These are phyloP conservation scores for Aplidium turbinatum DNA, from an alignment of 23 tunicate species.

Conservation along the genomic window DNA sequence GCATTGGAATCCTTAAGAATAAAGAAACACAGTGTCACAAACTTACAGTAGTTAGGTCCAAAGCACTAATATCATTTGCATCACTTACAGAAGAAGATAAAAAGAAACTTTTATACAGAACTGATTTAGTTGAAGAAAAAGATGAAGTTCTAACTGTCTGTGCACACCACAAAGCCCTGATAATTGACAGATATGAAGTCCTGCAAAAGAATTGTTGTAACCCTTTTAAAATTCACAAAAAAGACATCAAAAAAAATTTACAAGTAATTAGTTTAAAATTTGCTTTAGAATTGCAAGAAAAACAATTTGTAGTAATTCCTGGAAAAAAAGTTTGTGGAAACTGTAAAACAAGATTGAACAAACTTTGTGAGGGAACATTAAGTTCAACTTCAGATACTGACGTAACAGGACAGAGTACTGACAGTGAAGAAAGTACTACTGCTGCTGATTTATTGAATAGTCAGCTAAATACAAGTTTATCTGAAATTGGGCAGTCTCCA, in stretches of 20 bases:
- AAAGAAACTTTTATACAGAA: neutral
- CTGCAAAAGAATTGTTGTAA: slow-evolving; percentile 10
- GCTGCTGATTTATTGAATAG: neutral
- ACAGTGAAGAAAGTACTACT: slow-evolving; percentile 14
- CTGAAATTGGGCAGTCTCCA: slow-evolving; percentile 10
- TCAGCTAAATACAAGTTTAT: slow-evolving; percentile 13
- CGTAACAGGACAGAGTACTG: neutral
- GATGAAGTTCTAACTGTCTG: slow-evolving; percentile 11
- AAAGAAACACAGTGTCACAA: slow-evolving; percentile 7
- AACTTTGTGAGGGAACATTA: neutral
- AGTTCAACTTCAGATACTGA: neutral
- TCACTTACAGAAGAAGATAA: neutral
- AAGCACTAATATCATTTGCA: neutral
- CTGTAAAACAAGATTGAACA: slow-evolving; percentile 20
- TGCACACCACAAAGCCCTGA: slow-evolving; percentile 1
- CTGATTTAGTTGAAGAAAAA: neutral
- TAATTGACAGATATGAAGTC: slow-evolving; percentile 8
- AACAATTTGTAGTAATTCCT: too few relatives aligned
- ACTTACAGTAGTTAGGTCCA: neutral
- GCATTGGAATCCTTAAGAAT: neutral
- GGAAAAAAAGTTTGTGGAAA: slow-evolving; percentile 25
- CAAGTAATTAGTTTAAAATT: slow-evolving; percentile 12
- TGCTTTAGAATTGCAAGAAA: neutral
- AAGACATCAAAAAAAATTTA: neutral
- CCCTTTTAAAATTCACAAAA: slow-evolving; percentile 8